These are phyloP conservation scores for Drosophila mayri DNA, from an alignment of 1,140 invertebrate species.

Conservation along the genomic window DNA sequence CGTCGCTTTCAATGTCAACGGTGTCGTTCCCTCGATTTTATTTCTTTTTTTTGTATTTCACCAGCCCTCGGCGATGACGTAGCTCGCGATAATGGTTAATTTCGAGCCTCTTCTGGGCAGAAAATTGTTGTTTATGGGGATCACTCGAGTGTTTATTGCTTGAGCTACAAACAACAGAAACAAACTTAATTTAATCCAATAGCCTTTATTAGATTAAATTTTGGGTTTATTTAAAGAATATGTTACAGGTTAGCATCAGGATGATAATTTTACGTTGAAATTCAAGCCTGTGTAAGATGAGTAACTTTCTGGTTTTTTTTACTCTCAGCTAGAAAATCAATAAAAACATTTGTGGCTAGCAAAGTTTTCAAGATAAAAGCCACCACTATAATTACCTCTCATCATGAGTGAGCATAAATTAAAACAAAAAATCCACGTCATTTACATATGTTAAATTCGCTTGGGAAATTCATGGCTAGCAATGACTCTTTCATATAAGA, in stretches of 20 bases:
- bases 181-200: constrained; percentile 17
- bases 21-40: constrained; percentile 61
- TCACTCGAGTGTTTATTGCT: constrained; percentile 23
- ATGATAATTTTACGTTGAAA: constrained; percentile 2
- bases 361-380: not conserved
- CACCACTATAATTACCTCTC: not conserved
- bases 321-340: not conserved
- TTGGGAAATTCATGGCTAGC: not conserved
- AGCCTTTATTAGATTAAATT: constrained; percentile 23
- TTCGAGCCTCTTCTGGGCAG: constrained; percentile 13
- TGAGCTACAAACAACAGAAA: not conserved
- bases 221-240: not conserved
- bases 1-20: constrained; percentile 73
- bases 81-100: constrained; percentile 23
- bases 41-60: constrained; percentile 48
- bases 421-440: not conserved
- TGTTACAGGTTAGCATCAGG: not conserved
- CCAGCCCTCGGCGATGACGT: constrained; percentile 63
- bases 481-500: not conserved
- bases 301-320: not conserved
- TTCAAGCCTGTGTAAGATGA: not conserved
- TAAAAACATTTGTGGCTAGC: not conserved
- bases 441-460: not conserved
- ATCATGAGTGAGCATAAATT: constrained; percentile 1
- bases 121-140: constrained; percentile 41